Conservation (phyloP, 2,797 vertebrate genomes). For the Lutra lutra region DNA sequence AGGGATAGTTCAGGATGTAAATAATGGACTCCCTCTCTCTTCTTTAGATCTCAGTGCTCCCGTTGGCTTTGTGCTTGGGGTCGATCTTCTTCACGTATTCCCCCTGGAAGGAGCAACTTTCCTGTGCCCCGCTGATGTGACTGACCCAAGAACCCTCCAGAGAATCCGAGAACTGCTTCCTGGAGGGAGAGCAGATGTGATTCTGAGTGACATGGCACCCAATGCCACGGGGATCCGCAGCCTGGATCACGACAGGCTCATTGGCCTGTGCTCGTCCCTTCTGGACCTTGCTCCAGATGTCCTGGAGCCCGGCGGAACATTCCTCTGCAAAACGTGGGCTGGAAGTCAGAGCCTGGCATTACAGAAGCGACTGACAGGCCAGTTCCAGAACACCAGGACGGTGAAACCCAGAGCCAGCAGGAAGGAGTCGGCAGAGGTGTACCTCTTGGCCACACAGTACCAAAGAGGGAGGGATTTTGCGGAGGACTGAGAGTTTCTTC, state of each 20-base stretch:
- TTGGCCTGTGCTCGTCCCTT: conserved; percentile 90
- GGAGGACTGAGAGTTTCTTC: background rate
- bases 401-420: conserved; percentile 95
- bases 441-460: conserved; percentile 91
- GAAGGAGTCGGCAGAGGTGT: conserved; percentile 94
- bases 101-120: conserved; percentile 94
- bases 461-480: conserved; percentile 66
- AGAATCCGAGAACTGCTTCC: conserved; percentile 91
- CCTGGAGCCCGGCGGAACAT: conserved; percentile 88
- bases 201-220: conserved; percentile 97
- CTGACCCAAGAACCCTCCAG: conserved; percentile 85
- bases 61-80: conserved; percentile 91
- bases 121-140: conserved; percentile 89
- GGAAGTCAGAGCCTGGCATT: conserved; percentile 88
- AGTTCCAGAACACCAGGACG: conserved; percentile 88
- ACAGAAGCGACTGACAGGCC: conserved; percentile 87
- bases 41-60: conserved; percentile 88
- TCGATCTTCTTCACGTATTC: conserved; percentile 91
- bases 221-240: conserved; percentile 93
- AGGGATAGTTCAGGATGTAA: background rate
- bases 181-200: conserved; percentile 88
- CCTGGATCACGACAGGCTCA: conserved; percentile 94
- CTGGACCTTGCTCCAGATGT: conserved; percentile 88
- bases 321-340: conserved; percentile 97
- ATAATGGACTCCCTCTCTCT: background rate